Evolutionary conservation across 2,888 invertebrate species (phyloP).

Genomic region (Mythimna loreyi): DNA sequence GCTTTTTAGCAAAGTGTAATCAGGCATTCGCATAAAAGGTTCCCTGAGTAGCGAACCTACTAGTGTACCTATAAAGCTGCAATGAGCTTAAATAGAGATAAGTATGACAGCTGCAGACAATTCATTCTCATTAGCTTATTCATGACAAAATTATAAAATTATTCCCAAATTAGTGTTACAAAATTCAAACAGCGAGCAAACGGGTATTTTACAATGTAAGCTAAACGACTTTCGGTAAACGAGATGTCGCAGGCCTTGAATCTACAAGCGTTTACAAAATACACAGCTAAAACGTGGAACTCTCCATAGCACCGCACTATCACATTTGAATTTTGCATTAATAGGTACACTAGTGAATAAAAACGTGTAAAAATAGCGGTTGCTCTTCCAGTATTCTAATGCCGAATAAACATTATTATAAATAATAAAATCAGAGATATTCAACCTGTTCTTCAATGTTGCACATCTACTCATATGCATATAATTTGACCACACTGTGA

Average conservation of each 20-base stretch:
- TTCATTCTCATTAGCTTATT: constrained; percentile 68
- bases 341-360: constrained; percentile 48
- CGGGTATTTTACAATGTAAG: constrained; percentile 82
- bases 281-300: constrained; percentile 70
- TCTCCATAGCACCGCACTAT: constrained; percentile 70
- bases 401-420: constrained; percentile 7
- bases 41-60: constrained; percentile 5
- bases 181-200: constrained; percentile 71
- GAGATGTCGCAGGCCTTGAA: constrained; percentile 87
- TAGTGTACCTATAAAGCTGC: constrained; percentile 34
- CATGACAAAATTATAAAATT: constrained; percentile 70
- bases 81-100: constrained; percentile 55
- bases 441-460: constrained; percentile 34
- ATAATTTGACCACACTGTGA: constrained; percentile 23
- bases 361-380: constrained; percentile 38
- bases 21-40: constrained; percentile 20
- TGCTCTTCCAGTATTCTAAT: constrained; percentile 15
- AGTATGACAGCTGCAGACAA: constrained; percentile 57
- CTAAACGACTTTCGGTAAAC: constrained; percentile 84
- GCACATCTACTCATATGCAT: constrained; percentile 37
- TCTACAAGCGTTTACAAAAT: constrained; percentile 79
- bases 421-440: constrained; percentile 18
- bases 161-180: constrained; percentile 71
- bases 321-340: constrained; percentile 76
- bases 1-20: constrained; percentile 26